Conservation (phyloP, 2,888 invertebrate genomes). For the Cephus rjabovi region DNA sequence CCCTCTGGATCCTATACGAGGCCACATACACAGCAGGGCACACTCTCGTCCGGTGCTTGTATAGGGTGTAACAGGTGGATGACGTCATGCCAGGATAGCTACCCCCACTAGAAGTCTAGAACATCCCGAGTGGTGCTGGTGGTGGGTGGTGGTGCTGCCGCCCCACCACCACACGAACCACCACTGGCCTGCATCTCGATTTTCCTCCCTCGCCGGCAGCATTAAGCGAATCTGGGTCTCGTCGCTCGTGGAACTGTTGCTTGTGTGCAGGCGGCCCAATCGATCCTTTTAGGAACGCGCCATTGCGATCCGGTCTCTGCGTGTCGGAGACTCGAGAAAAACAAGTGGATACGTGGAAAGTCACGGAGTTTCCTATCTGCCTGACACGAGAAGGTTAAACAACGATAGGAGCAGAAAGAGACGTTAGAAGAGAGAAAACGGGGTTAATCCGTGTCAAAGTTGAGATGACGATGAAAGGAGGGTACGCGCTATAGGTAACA, state of each 20-base stretch:
- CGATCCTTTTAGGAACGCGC: too few relatives aligned
- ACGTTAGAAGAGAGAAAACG: too few relatives aligned
- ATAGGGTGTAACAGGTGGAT: conserved; percentile 63
- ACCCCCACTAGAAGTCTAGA: conserved; percentile 21
- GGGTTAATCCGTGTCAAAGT: too few relatives aligned
- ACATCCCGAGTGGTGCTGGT: conserved; percentile 6
- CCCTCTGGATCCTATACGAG: conserved; percentile 5
- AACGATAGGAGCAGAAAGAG: too few relatives aligned
- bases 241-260: not conserved
- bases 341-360: too few relatives aligned
- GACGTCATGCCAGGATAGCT: conserved; percentile 48
- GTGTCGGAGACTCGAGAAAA: too few relatives aligned
- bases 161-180: conserved; percentile 8
- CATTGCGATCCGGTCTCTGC: too few relatives aligned
- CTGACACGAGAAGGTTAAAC: too few relatives aligned
- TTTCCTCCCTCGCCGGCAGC: conserved; percentile 2
- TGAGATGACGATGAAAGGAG: too few relatives aligned
- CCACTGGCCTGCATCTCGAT: conserved; percentile 29
- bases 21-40: conserved; percentile 9
- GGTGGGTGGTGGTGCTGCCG: conserved; percentile 16
- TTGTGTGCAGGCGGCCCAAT: not conserved
- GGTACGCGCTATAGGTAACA: conserved; percentile 1
- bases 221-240: not conserved
- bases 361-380: too few relatives aligned
- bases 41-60: conserved; percentile 8